Conservation (phyloP, 2,888 invertebrate species). For the Chirona hameri region DNA sequence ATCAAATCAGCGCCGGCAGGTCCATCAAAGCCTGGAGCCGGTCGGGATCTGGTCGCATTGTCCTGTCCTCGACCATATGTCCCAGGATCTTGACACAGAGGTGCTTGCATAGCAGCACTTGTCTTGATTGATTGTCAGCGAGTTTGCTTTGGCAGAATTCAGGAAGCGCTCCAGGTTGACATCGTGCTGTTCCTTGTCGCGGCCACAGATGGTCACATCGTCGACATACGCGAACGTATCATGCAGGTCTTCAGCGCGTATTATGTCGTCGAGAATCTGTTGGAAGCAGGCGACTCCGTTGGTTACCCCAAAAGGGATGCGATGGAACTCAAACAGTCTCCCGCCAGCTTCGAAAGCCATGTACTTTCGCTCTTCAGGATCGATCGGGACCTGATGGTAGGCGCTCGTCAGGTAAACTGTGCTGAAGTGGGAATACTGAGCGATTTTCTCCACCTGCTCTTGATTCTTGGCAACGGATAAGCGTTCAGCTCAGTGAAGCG, state of each 20-base stretch:
- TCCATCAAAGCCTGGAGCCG: conserved; percentile 27
- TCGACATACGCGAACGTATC: neutral
- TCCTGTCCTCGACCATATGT: neutral
- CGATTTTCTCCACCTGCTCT: neutral
- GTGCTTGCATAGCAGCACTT: neutral
- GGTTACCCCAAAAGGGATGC: neutral
- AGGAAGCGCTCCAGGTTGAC: neutral
- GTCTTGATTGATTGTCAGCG: neutral
- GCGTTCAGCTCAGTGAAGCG: neutral
- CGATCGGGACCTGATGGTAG: neutral
- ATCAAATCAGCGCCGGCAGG: too few relatives aligned
- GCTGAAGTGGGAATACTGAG: neutral
- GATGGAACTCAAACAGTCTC: neutral
- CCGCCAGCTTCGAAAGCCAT: neutral
- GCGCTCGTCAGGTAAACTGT: neutral
- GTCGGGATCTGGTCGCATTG: conserved; percentile 30
- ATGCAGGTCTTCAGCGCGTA: neutral
- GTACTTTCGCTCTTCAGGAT: neutral
- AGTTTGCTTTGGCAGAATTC: neutral
- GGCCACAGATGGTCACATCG: neutral
- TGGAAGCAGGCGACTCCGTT: neutral
- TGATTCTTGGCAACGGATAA: neutral
- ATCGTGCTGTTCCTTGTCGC: neutral
- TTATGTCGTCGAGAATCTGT: neutral
- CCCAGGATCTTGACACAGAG: neutral